Conservation (phyloP, 2,797 vertebrate species). For the Selene dorsalis region DNA sequence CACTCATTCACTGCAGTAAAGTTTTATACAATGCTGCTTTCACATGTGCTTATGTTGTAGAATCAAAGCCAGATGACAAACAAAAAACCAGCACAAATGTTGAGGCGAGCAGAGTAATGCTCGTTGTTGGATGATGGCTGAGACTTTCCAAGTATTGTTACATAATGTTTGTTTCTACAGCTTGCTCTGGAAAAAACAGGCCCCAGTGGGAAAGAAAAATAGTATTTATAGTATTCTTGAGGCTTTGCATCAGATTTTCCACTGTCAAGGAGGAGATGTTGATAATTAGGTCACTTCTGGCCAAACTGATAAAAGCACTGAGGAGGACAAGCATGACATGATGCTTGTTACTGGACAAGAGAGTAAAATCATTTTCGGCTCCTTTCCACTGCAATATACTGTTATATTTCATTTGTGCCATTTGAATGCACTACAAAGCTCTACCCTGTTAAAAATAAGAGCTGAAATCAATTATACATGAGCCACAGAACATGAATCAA, state of each 20-base stretch:
- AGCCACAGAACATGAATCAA: conserved; percentile 11
- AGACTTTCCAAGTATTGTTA: conserved; percentile 33
- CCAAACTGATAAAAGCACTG: conserved; percentile 8
- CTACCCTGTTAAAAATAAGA: neutral
- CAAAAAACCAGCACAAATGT: conserved; percentile 44
- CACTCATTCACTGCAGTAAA: too few species aligned
- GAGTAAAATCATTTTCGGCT: conserved; percentile 2
- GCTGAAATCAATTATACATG: conserved; percentile 15
- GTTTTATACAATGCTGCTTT: conserved; percentile 2
- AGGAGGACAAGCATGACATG: neutral
- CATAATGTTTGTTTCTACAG: conserved; percentile 19
- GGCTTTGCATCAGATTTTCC: conserved; percentile 6
- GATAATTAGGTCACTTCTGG: conserved; percentile 20
- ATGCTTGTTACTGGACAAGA: neutral
- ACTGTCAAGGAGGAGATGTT: conserved; percentile 16
- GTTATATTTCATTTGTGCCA: neutral
- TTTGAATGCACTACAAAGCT: neutral
- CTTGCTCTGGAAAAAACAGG: conserved; percentile 5
- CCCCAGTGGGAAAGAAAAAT: conserved; percentile 9
- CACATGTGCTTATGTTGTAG: conserved; percentile 32
- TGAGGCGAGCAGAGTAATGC: conserved; percentile 25
- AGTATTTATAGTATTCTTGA: conserved; percentile 31
- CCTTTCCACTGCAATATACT: neutral
- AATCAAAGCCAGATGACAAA: conserved; percentile 54
- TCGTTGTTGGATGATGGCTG: conserved; percentile 19